These are phyloP conservation scores for Cathartes aura DNA, from an alignment of 2,113 vertebrate species.

Conservation along the genomic window DNA sequence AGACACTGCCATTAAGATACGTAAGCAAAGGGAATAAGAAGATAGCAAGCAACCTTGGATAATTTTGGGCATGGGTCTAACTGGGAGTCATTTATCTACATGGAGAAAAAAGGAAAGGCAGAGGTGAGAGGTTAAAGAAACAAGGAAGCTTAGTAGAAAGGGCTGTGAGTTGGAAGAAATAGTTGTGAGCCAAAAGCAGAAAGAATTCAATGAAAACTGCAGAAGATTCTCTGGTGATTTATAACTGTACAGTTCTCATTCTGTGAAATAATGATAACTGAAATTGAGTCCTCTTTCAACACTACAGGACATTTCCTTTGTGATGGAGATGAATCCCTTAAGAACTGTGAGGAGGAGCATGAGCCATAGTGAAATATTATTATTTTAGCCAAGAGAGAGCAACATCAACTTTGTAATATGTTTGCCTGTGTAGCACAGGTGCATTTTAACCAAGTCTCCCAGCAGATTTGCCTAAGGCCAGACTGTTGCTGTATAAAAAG, in stretches of 20 bases:
- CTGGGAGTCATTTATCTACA: not conserved
- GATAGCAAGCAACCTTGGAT: not conserved
- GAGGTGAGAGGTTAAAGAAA: not conserved
- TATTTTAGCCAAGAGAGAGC: not conserved
- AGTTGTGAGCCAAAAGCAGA: not conserved
- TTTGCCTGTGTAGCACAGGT: constrained; percentile 26
- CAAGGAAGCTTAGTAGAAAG: not conserved
- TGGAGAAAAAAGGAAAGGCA: not conserved
- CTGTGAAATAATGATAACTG: constrained; percentile 41
- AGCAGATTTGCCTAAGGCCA: constrained; percentile 12
- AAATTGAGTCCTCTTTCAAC: constrained; percentile 61
- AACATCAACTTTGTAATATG: not conserved
- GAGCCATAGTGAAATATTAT: not conserved
- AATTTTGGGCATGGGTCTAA: not conserved
- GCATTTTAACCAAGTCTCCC: constrained; percentile 5
- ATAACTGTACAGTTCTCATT: not conserved
- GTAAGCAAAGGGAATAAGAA: not conserved
- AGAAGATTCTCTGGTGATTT: constrained; percentile 34
- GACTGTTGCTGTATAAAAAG: not conserved
- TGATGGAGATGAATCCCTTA: constrained; percentile 1
- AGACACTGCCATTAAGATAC: not conserved
- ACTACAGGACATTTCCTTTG: constrained; percentile 33
- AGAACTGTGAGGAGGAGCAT: not conserved
- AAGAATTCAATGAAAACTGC: constrained; percentile 11
- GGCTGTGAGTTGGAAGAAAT: not conserved